Evolutionary conservation across 2,888 invertebrate genomes (phyloP).

Genomic region (Theodoxus fluviatilis): DNA sequence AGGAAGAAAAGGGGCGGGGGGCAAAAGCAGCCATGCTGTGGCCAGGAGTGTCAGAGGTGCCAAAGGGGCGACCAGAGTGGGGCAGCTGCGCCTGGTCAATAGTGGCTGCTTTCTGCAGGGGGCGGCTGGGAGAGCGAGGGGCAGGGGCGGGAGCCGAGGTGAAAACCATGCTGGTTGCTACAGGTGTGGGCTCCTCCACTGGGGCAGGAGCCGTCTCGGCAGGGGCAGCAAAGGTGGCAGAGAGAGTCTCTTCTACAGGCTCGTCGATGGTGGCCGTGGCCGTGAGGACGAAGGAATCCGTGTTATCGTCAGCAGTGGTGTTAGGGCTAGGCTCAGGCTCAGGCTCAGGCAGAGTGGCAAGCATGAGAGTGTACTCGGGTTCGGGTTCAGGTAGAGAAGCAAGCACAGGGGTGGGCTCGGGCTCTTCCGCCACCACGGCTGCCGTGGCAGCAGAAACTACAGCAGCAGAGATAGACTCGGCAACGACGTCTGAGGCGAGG

Average conservation of each 20-base stretch:
- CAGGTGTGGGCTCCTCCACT: no score
- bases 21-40: neutral
- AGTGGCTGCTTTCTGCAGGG: conserved; percentile 24
- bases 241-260: no score
- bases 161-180: no score
- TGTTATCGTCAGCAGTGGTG: neutral
- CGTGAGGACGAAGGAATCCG: neutral
- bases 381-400: neutral
- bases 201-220: neutral
- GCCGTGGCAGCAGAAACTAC: neutral
- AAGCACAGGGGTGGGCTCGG: no score
- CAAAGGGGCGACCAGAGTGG: conserved; percentile 23
- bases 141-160: no score
- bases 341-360: neutral
- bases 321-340: neutral
- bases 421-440: conserved; percentile 15
- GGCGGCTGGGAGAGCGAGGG: neutral
- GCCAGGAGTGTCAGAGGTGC: neutral
- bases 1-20: conserved; percentile 11
- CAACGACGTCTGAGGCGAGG: neutral
- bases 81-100: conserved; percentile 15
- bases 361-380: no score
- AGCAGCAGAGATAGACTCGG: neutral
- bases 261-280: no score
- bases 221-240: neutral